Conservation (phyloP, 2,113 vertebrate genomes). For the Nansenia antarctica region DNA sequence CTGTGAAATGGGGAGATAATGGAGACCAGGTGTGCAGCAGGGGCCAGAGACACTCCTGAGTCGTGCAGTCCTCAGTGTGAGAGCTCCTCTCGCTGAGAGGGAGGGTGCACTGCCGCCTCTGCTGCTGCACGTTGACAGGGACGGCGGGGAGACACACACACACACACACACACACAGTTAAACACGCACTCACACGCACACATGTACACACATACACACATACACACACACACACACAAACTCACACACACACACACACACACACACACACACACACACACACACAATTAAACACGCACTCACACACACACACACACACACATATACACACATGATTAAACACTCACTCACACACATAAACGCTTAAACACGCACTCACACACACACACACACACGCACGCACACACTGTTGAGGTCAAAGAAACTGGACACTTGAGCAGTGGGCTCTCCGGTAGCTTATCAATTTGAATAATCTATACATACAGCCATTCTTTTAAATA, state of each 20-base stretch:
- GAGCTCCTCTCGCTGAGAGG: slow-evolving; percentile 67
- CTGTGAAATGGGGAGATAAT: slow-evolving; percentile 81
- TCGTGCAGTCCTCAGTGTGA: slow-evolving; percentile 63
- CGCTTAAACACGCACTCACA: not conserved
- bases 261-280: too few species aligned
- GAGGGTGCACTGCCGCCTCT: slow-evolving; percentile 48
- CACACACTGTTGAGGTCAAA: not conserved
- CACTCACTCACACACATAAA: not conserved
- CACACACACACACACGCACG: not conserved
- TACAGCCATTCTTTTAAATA: not conserved
- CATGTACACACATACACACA: slow-evolving; percentile 1
- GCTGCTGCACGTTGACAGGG: slow-evolving; percentile 10
- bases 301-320: not conserved
- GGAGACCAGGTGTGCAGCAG: slow-evolving; percentile 78
- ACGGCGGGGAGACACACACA: too few species aligned
- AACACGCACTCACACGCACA: too few species aligned
- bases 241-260: slow-evolving; percentile 4
- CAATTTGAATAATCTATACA: not conserved
- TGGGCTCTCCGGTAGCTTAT: not conserved
- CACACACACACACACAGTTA: too few species aligned
- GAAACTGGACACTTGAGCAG: not conserved
- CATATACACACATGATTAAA: too few species aligned
- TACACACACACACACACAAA: too few species aligned
- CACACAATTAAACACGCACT: too few species aligned
- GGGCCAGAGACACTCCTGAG: slow-evolving; percentile 71